Evolutionary conservation across 2,888 invertebrate species (phyloP).

Genomic region (Rhodophaea formosa): DNA sequence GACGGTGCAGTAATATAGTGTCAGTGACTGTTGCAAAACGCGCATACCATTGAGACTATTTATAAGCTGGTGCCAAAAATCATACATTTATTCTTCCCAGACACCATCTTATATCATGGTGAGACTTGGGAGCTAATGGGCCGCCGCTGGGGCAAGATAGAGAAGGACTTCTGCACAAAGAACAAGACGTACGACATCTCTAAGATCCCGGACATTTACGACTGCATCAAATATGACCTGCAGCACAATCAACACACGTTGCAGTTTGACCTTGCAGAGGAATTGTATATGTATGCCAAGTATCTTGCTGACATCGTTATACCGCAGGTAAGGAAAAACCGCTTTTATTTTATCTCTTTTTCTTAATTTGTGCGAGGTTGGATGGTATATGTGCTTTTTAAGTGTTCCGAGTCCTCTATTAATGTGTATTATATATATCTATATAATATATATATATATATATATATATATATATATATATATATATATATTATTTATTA

Average conservation of each 20-base stretch:
- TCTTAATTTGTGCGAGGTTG: too few species aligned
- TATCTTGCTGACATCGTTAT: constrained; percentile 99
- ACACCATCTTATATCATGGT: constrained; percentile 96
- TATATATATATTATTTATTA: too few species aligned
- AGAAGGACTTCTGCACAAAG: constrained; percentile 98
- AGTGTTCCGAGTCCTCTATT: too few species aligned
- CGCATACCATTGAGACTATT: too few species aligned
- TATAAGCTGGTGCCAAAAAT: too few species aligned
- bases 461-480: too few species aligned
- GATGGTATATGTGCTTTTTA: too few species aligned
- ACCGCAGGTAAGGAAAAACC: constrained; percentile 89
- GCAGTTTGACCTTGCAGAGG: constrained; percentile 95
- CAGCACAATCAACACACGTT: constrained; percentile 98
- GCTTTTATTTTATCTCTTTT: too few species aligned
- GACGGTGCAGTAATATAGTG: too few species aligned
- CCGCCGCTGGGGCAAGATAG: constrained; percentile 97
- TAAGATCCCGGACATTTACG: constrained; percentile 99
- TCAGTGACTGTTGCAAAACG: too few species aligned
- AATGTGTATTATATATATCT: too few species aligned
- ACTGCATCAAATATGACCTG: constrained; percentile 99
- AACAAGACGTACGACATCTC: constrained; percentile 97
- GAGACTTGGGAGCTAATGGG: constrained; percentile 99
- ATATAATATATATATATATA: too few species aligned
- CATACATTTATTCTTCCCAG: constrained; percentile 61
- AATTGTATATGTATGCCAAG: constrained; percentile 96